Conservation (phyloP, 2,113 vertebrate species). For the Falcunculus frontatus region DNA sequence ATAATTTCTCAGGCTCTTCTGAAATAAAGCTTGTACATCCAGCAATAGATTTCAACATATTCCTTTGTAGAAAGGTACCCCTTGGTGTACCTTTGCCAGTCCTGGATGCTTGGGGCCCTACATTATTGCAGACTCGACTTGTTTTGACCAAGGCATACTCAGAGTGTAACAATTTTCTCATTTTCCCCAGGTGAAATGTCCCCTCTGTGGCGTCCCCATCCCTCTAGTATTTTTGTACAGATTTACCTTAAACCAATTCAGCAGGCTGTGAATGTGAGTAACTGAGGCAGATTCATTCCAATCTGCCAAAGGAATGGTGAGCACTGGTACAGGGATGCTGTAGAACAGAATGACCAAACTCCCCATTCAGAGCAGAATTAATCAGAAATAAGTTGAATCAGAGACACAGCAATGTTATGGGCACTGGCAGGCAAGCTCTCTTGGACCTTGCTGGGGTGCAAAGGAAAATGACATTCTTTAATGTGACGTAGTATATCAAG, state of each 20-base stretch:
- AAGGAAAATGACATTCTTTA: not conserved
- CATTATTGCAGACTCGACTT: not conserved
- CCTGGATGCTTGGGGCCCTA: not conserved
- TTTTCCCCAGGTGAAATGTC: not conserved
- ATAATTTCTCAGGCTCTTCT: not conserved
- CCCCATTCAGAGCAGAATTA: not conserved
- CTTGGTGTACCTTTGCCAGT: not conserved
- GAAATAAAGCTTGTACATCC: not conserved
- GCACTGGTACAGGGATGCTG: not conserved
- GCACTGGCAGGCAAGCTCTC: not conserved
- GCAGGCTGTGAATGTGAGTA: not conserved
- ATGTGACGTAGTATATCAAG: not conserved
- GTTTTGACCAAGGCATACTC: not conserved
- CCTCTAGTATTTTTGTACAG: not conserved
- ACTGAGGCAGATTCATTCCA: not conserved
- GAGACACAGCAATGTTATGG: not conserved
- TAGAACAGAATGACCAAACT: not conserved
- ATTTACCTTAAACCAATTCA: not conserved
- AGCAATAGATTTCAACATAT: not conserved
- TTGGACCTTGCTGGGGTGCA: not conserved
- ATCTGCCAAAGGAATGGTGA: not conserved
- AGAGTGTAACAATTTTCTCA: not conserved
- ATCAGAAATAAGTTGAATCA: not conserved
- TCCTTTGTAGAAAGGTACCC: not conserved
- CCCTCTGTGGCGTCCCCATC: accelerated